Evolutionary conservation across 2,797 vertebrate species (phyloP), one percentile per base, ranked within the genome.

Genomic region (Amphiprion clarkii): DNA sequence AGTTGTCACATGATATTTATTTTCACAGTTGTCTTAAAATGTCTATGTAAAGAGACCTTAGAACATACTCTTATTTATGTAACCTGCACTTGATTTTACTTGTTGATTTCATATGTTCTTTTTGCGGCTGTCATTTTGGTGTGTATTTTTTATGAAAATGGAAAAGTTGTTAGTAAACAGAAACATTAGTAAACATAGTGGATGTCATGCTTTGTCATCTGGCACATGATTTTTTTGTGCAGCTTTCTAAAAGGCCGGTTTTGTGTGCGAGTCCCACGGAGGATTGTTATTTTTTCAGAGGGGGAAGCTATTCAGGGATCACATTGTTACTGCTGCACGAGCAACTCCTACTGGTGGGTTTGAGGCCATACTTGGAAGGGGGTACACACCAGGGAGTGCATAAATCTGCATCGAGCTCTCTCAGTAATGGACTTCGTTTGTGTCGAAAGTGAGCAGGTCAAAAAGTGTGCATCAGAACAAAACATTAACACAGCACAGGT

Each of bases 1-100:
- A 85, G 69, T 56, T 71, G 19, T 70, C n/a, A 54, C 70, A 23
- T 29, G 40, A 39, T 88, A 89, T 90, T 89, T 92, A 88, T 90
- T 84, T 74, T 17, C 55, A 80, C 60, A 51, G 11, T 31, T 82
- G 64, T 88, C 36, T 73, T 76, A 70, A 80, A 87, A 55, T 48
- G 36, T 77, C 62, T 56, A 21, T 68, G 67, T 73, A 77, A 12
- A 63, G 76, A 67, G 1, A 63, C 42, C 63, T 67, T 55, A 71
- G n/a, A 59, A 76, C 16, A 66, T 29, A 42, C 31, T 69, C 49
- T 69, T 77, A 72, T 74, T 75, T 77, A 83, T 87, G 29, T 82
- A 68, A 78, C 46, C 21, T 76, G 72, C 54, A 63, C 29, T 59
- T 62, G 58, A 67, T 78, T 65, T 79, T 79, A 6, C 19, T 56